Evolutionary conservation across 1,140 invertebrate genomes (phyloP).

Genomic region (Frieseomelitta varia): DNA sequence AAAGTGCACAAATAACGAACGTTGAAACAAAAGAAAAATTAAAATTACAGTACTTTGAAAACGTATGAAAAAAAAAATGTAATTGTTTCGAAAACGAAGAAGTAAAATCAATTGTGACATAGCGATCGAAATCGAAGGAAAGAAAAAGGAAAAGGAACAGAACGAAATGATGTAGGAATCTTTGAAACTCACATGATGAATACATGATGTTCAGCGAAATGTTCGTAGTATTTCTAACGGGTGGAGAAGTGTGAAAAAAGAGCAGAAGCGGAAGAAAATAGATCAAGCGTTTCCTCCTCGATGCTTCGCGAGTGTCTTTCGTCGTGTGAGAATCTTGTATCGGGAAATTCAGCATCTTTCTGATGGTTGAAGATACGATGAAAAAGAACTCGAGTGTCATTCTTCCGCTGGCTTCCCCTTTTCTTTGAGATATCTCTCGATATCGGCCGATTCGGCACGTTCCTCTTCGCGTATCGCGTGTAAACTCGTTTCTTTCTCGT

Average conservation of each 20-base stretch:
- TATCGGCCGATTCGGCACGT: constrained; percentile 64
- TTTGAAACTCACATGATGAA: background rate
- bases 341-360: constrained; percentile 60
- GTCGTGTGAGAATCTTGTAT: constrained; percentile 34
- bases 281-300: constrained; percentile 30
- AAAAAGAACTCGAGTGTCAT: constrained; percentile 52
- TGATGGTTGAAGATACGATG: constrained; percentile 52
- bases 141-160: too few relatives aligned
- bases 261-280: constrained; percentile 26
- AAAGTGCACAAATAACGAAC: too few relatives aligned
- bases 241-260: background rate
- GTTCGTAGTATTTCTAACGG: background rate
- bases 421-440: constrained; percentile 43
- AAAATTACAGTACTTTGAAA: too few relatives aligned
- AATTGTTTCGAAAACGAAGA: too few relatives aligned
- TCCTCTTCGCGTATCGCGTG: constrained; percentile 41
- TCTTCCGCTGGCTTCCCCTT: constrained; percentile 42
- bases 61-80: too few relatives aligned
- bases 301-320: constrained; percentile 40
- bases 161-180: background rate
- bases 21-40: too few relatives aligned
- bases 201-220: background rate
- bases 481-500: constrained; percentile 22
- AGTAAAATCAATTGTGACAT: too few relatives aligned
- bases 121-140: too few relatives aligned